A percentile compares a stretch with the other conserved stretches of the same genome.
Conservation (phyloP, 2,113 vertebrate genomes). For the Illadopsis cleaveri region DNA sequence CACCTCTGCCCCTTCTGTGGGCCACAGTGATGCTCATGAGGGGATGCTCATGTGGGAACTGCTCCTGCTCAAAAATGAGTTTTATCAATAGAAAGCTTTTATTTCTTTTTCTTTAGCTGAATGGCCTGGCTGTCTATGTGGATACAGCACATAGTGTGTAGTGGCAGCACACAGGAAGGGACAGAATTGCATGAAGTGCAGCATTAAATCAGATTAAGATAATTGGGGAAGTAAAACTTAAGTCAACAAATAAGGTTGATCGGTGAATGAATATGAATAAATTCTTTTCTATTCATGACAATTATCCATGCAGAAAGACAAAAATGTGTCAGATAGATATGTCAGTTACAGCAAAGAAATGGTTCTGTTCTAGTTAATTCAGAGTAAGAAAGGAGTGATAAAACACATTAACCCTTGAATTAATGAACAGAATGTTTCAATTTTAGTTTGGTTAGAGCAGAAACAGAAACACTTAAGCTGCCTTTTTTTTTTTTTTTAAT, state of each 20-base stretch:
- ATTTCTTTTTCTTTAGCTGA: neutral
- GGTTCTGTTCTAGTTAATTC: neutral
- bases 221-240: neutral
- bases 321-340: neutral
- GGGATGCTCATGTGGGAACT: neutral
- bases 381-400: neutral
- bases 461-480: neutral
- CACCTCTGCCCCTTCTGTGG: neutral
- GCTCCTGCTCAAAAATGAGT: neutral
- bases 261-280: neutral
- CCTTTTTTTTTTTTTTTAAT: neutral
- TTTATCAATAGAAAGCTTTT: neutral
- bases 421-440: constrained; percentile 34
- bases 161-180: neutral
- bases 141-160: neutral
- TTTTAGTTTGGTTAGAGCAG: constrained; percentile 27
- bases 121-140: neutral
- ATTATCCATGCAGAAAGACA: neutral
- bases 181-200: neutral
- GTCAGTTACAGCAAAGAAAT: neutral
- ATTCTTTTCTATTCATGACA: neutral
- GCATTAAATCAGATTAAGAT: neutral
- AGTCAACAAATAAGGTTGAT: neutral
- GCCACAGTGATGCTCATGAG: neutral
- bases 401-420: constrained; percentile 18